Conservation (phyloP, 2,113 vertebrate genomes). For the Poeciliopsis retropinna region DNA sequence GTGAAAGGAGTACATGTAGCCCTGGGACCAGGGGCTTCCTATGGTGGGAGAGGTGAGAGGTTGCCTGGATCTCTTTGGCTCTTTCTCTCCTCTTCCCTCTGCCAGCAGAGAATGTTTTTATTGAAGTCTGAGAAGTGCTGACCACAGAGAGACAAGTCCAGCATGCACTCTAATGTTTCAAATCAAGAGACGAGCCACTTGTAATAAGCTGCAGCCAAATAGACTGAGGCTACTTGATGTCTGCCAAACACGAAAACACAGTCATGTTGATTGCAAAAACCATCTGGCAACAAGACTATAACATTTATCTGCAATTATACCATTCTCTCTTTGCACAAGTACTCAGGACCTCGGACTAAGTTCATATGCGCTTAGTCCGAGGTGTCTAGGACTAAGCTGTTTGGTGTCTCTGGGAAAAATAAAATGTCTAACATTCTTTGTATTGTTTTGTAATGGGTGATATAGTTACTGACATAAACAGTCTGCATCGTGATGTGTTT, state of each 20-base stretch:
- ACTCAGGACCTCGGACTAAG: conserved; percentile 43
- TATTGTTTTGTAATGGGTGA: conserved; percentile 16
- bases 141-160: conserved; percentile 70
- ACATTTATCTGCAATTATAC: conserved; percentile 53
- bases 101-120: conserved; percentile 72
- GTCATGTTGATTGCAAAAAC: conserved; percentile 49
- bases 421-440: conserved; percentile 31
- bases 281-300: conserved; percentile 59
- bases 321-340: conserved; percentile 31
- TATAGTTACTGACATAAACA: neutral
- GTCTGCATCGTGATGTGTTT: neutral
- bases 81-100: conserved; percentile 45
- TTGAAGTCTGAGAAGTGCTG: conserved; percentile 78
- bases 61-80: conserved; percentile 66
- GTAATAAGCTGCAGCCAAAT: conserved; percentile 67
- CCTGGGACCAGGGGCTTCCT: conserved; percentile 65
- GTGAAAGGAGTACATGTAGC: conserved; percentile 66
- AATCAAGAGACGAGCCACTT: conserved; percentile 68
- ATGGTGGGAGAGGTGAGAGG: conserved; percentile 76
- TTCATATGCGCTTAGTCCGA: conserved; percentile 41
- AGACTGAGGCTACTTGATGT: conserved; percentile 51
- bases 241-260: conserved; percentile 67
- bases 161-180: conserved; percentile 63
- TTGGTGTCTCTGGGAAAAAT: conserved; percentile 47
- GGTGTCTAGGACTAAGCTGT: too few relatives aligned